Evolutionary conservation across 2,797 vertebrate species (phyloP), one percentile per base, ranked within the genome.

Genomic region (Falco biarmicus): DNA sequence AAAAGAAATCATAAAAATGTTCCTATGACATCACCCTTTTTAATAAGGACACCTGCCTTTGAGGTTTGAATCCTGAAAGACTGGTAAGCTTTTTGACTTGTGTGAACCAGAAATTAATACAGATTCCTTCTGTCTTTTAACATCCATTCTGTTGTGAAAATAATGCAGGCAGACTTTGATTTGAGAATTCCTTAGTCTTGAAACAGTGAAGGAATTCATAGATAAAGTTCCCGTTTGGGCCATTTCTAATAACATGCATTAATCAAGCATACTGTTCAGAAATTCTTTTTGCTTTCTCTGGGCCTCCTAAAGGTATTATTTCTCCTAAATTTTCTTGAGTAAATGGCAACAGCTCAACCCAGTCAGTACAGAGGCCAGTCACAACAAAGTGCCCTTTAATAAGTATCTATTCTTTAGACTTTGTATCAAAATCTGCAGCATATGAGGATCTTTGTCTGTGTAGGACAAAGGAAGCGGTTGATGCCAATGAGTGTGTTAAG

Each of bases 401-500:
- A 96, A 87, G 91, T 89, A 73, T 51, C 79, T 43, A 31, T 93
- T 95, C 66, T 93, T 97, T 59, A 69, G 89, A 59, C 51, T 93
- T 92, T 78, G 54, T 80, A 84, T 96, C 71, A 73, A 96, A 96
- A 91, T 77, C 89, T 94, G 77, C 87, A 93, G 89, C 60, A 60
- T 68, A 80, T 90, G 92, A 93, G 82, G 74, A 90, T 81, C 79
- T 82, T 77, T 90, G 59, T 87, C 79, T 95, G 43, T 69, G 57
- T 22, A 93, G 91, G 80, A 93, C 85, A 94, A 93, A 97, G 93
- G 94, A 94, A 95, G 89, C 25, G 12, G 75, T 94, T 96, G 95
- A 93, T 91, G 89, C 76, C 93, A 96, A 74, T 91, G 89, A 93
- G 69, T 65, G 66, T 90, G 96, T 94, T 98, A 98, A 97, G 96